Evolutionary conservation across 2,113 vertebrate genomes (phyloP).

Genomic region (Paratilapia polleni): DNA sequence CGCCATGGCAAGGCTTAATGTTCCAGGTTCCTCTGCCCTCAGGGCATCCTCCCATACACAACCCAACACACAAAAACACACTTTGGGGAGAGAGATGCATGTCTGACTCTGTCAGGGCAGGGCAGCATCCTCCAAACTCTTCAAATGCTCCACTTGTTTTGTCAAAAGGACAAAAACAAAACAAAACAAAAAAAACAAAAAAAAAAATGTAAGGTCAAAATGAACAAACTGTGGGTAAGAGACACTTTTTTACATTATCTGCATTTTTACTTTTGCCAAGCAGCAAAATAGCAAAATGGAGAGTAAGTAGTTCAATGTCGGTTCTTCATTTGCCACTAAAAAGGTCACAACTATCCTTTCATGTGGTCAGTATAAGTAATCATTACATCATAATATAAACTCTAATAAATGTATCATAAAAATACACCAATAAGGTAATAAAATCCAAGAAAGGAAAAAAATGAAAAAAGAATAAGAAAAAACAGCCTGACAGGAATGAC

Average conservation of each 20-base stretch:
- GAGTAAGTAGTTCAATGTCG: too few relatives aligned
- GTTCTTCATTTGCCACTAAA: background rate
- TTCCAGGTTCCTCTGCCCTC: slow-evolving; percentile 73
- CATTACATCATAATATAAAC: background rate
- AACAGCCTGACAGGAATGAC: background rate
- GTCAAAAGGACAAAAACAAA: too few relatives aligned
- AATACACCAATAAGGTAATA: background rate
- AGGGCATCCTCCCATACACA: slow-evolving; percentile 61
- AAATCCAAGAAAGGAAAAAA: too few relatives aligned
- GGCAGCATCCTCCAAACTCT: slow-evolving; percentile 19
- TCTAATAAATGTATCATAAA: rapidly evolving
- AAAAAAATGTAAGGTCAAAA: background rate
- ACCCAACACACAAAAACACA: slow-evolving; percentile 43
- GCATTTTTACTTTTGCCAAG: too few relatives aligned
- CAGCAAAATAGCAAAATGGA: too few relatives aligned
- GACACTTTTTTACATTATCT: too few relatives aligned
- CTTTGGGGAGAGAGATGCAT: slow-evolving; percentile 46
- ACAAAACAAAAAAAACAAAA: background rate
- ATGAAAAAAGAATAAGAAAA: too few relatives aligned
- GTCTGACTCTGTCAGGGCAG: slow-evolving; percentile 46
- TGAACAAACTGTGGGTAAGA: too few relatives aligned
- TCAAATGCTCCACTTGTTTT: slow-evolving; percentile 29
- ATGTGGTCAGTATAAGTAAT: rapidly evolving
- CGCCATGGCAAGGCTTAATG: slow-evolving; percentile 67
- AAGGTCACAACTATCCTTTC: background rate